Conservation (phyloP, 2,113 vertebrate genomes). For the Tachuris rubrigastra region DNA sequence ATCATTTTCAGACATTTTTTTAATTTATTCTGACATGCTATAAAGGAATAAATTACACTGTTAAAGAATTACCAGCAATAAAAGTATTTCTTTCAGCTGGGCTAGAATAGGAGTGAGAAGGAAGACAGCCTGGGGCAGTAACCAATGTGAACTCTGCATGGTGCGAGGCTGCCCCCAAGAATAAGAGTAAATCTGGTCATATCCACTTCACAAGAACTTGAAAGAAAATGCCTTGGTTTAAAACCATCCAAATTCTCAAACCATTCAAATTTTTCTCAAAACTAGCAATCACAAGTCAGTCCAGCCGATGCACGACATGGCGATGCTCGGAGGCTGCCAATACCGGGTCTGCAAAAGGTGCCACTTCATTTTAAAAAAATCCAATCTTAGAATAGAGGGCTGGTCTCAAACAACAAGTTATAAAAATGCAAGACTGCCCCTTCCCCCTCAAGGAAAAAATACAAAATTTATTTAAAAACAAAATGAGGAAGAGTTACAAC, state of each 20-base stretch:
- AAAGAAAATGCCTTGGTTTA: conserved; percentile 73
- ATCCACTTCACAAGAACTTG: conserved; percentile 75
- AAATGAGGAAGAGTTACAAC: conserved; percentile 73
- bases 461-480: conserved; percentile 76
- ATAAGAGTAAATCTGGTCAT: conserved; percentile 61
- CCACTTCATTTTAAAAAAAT: neutral
- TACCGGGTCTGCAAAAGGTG: conserved; percentile 64
- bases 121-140: conserved; percentile 62
- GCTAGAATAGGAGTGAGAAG: conserved; percentile 71
- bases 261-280: conserved; percentile 54
- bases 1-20: conserved; percentile 83
- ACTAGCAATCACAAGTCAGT: conserved; percentile 63
- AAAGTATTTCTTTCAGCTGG: conserved; percentile 80
- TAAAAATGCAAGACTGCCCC: conserved; percentile 73
- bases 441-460: conserved; percentile 71
- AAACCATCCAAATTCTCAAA: conserved; percentile 70
- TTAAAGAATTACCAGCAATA: conserved; percentile 80
- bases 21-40: conserved; percentile 88
- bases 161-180: conserved; percentile 52
- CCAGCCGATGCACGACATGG: conserved; percentile 47
- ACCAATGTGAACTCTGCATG: conserved; percentile 61
- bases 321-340: conserved; percentile 42
- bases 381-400: conserved; percentile 62
- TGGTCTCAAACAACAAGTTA: conserved; percentile 70
- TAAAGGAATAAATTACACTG: conserved; percentile 90